phyloP scores from a whole-genome alignment of 2,888 invertebrate species.

The Unio pictorum region DNA sequence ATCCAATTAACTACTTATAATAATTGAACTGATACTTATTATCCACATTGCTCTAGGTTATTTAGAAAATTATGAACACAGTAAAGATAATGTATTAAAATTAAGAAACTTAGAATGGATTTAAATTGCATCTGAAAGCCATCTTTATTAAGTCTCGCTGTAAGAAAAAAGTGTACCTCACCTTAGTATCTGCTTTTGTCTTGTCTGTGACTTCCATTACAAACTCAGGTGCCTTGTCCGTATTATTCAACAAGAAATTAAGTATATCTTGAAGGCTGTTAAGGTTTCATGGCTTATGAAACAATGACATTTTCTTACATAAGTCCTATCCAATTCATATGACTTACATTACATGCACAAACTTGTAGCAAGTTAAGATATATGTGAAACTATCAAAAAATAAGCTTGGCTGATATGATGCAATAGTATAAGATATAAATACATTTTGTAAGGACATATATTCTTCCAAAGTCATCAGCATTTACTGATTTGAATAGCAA shows the following conservation, averaged over 20 bases:
- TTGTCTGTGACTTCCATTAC: constrained; percentile 99
- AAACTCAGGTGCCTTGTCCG: constrained; percentile 81
- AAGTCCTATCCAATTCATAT: background rate
- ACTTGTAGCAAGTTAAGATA: no score
- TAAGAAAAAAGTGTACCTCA: constrained; percentile 43
- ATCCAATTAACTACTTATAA: no score
- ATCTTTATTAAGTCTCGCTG: background rate
- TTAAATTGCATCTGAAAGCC: background rate
- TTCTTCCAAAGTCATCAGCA: no score
- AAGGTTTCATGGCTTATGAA: constrained; percentile 14
- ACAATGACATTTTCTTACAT: background rate
- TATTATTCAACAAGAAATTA: constrained; percentile 62
- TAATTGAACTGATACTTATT: no score
- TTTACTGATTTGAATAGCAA: no score
- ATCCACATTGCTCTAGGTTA: no score
- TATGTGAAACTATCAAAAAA: no score
- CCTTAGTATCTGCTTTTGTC: constrained; percentile 97
- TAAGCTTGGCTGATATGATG: no score
- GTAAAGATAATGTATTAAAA: background rate
- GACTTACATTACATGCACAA: background rate
- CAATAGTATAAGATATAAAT: no score
- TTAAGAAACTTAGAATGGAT: background rate
- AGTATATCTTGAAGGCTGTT: constrained; percentile 62
- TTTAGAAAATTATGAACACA: background rate
- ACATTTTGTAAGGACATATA: no score